phyloP scores from a whole-genome alignment of 2,888 invertebrate species.

The Tryphoninae sp. region DNA sequence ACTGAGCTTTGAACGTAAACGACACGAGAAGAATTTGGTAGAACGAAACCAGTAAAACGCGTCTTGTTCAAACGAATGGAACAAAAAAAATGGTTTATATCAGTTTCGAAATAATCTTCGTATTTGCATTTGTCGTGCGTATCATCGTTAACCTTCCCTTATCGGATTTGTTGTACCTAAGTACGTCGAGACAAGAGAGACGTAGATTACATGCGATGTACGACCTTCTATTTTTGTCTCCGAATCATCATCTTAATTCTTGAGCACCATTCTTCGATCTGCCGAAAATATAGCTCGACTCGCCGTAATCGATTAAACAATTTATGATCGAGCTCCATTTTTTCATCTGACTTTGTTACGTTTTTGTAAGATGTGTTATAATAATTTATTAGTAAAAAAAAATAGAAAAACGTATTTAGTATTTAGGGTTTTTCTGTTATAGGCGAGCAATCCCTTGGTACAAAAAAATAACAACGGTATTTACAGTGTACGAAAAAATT shows the following conservation, averaged over 20 bases:
- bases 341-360: not conserved
- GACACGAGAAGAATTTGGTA: slow-evolving; percentile 10
- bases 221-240: slow-evolving; percentile 23
- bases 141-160: slow-evolving; percentile 6
- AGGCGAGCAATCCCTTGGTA: no score
- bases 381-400: not conserved
- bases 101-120: slow-evolving; percentile 31
- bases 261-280: slow-evolving; percentile 24
- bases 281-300: slow-evolving; percentile 39
- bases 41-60: not conserved
- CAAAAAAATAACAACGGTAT: no score
- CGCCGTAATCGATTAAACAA: slow-evolving; percentile 46
- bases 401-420: no score
- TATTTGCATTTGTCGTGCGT: not conserved
- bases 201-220: not conserved
- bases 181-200: not conserved
- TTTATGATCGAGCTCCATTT: slow-evolving; percentile 27
- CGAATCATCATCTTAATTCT: slow-evolving; percentile 6
- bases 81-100: not conserved
- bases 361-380: not conserved
- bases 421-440: no score
- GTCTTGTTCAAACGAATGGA: not conserved
- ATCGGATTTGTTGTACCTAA: not conserved
- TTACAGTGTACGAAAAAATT: no score
- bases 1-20: not conserved